Conservation (phyloP, 2,797 vertebrate species). For the Gallinago nigripennis region DNA sequence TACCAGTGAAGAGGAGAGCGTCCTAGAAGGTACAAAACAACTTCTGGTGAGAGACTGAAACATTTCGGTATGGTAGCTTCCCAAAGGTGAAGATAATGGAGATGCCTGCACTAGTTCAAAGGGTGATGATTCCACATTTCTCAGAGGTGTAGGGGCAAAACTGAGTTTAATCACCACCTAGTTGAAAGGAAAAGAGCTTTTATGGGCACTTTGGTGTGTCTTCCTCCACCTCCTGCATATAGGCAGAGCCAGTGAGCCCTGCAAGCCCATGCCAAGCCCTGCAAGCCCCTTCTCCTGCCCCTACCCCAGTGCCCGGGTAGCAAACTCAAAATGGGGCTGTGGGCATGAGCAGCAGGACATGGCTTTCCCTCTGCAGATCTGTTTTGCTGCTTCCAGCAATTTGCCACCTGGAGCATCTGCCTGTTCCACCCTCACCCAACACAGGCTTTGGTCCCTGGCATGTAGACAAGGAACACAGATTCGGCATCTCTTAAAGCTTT, state of each 20-base stretch:
- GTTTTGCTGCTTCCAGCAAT: neutral
- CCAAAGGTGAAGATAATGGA: neutral
- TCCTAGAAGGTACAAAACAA: neutral
- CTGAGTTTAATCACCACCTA: neutral
- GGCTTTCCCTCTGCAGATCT: neutral
- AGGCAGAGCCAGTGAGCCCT: neutral
- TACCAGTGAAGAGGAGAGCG: neutral
- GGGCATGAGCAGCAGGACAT: rapidly evolving
- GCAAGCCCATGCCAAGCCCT: neutral
- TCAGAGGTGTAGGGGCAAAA: rapidly evolving
- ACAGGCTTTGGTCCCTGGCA: neutral
- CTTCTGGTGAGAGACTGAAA: neutral
- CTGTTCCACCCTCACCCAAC: neutral
- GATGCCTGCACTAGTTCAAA: neutral
- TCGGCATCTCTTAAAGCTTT: neutral
- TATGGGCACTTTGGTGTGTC: neutral
- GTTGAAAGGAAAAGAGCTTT: neutral
- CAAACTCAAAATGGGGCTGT: neutral
- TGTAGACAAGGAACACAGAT: neutral
- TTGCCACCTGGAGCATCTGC: neutral
- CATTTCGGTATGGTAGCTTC: neutral
- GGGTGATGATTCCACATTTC: neutral
- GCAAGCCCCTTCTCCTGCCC: neutral
- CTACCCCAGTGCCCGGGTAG: neutral
- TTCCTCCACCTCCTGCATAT: neutral